Conservation (phyloP, 1,140 invertebrate species). For the Tyrophagus putrescentiae region DNA sequence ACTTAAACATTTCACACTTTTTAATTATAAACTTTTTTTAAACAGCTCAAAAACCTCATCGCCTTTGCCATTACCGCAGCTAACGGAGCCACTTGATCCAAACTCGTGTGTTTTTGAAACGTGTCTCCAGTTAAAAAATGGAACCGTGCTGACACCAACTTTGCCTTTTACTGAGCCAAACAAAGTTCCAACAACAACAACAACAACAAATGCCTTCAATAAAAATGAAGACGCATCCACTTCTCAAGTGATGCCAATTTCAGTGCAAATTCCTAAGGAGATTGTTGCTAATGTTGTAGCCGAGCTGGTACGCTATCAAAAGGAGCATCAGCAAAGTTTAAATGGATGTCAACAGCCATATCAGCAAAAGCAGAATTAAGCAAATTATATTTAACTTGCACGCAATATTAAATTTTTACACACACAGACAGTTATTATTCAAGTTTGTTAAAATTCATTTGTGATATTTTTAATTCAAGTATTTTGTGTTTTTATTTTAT, state of each 20-base stretch:
- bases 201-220: background rate
- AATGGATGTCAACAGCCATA: background rate
- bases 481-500: no score
- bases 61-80: background rate
- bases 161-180: background rate
- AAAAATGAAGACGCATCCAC: background rate
- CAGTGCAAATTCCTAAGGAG: background rate
- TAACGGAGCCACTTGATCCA: background rate
- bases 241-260: background rate
- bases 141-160: background rate
- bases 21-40: no score
- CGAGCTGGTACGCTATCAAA: slow-evolving; percentile 2
- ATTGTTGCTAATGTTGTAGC: background rate
- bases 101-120: background rate
- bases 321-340: background rate
- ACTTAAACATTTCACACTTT: no score
- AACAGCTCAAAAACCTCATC: background rate
- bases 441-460: no score
- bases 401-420: no score
- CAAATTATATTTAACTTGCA: no score
- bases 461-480: no score
- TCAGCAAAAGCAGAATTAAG: no score
- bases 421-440: no score
- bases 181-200: background rate
- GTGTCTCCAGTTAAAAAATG: background rate